phyloP scores from a whole-genome alignment of 2,797 vertebrate genomes.

The Chelon labrosus region DNA sequence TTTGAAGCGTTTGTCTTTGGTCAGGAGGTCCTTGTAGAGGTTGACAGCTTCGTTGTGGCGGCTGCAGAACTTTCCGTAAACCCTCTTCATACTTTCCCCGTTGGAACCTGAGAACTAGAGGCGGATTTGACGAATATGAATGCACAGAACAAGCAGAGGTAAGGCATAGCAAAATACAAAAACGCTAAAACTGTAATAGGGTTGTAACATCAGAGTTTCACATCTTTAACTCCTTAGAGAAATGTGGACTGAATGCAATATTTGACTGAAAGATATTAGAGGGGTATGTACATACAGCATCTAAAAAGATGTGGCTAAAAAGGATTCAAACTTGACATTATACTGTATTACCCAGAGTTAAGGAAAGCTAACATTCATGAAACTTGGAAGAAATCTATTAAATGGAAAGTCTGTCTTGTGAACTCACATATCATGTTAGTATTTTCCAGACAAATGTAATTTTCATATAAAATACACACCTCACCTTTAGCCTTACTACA shows the following conservation, averaged over 20 bases:
- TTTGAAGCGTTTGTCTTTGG: constrained; percentile 96
- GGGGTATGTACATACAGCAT: background rate
- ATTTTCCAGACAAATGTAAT: background rate
- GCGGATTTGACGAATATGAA: constrained; percentile 31
- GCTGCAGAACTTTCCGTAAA: constrained; percentile 95
- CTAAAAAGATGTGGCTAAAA: constrained; percentile 1
- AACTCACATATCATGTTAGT: background rate
- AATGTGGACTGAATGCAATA: background rate
- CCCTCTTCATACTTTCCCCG: constrained; percentile 92
- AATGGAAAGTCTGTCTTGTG: background rate
- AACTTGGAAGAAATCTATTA: background rate
- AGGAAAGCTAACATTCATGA: background rate
- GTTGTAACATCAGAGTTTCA: background rate
- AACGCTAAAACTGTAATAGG: background rate
- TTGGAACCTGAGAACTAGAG: constrained; percentile 93
- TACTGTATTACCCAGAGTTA: background rate
- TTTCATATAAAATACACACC: background rate
- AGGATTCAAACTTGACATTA: background rate
- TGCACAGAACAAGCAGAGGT: background rate
- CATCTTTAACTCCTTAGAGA: background rate
- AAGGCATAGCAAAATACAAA: background rate
- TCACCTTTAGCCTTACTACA: background rate
- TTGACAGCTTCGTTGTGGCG: constrained; percentile 96
- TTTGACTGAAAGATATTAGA: background rate
- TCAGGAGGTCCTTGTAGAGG: constrained; percentile 94